Evolutionary conservation across 1,140 invertebrate genomes (phyloP).

Genomic region (Cotesia typhae): DNA sequence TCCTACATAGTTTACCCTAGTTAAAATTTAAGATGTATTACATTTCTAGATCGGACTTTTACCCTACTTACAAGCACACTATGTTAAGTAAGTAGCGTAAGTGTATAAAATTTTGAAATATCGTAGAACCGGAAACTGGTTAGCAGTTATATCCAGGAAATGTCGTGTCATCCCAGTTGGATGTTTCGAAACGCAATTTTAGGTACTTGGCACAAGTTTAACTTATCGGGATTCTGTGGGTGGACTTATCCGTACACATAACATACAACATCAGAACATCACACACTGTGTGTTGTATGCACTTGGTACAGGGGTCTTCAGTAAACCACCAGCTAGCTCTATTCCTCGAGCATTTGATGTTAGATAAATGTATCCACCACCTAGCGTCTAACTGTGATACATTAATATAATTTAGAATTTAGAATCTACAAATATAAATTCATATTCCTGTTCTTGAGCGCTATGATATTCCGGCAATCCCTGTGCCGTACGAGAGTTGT

Average conservation of each 20-base stretch:
- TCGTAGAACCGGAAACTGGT: slow-evolving; percentile 2
- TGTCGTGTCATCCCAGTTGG: slow-evolving; percentile 32
- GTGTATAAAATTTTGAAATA: not conserved
- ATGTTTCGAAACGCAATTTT: slow-evolving; percentile 17
- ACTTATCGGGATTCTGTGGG: slow-evolving; percentile 34
- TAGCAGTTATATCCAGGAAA: slow-evolving; percentile 30
- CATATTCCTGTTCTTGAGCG: too few species aligned
- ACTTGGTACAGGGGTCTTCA: not conserved
- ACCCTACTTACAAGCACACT: too few species aligned
- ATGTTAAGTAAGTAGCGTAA: not conserved
- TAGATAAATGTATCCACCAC: slow-evolving; percentile 5
- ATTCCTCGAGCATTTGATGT: not conserved
- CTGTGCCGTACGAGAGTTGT: slow-evolving; percentile 43
- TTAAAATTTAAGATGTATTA: too few species aligned
- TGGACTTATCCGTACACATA: slow-evolving; percentile 27
- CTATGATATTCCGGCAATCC: slow-evolving; percentile 49
- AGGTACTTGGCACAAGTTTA: slow-evolving; percentile 33
- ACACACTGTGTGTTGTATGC: not conserved
- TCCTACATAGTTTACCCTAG: too few species aligned
- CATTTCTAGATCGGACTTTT: too few species aligned
- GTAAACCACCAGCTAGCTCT: not conserved
- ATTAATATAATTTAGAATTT: too few species aligned
- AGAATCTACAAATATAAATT: slow-evolving; percentile 8
- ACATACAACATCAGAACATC: not conserved
- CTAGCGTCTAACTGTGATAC: not conserved